A percentile compares a stretch with the other conserved stretches of the same genome.
Evolutionary conservation across 2,797 vertebrate species (phyloP).

Genomic region (Myotis daubentonii): DNA sequence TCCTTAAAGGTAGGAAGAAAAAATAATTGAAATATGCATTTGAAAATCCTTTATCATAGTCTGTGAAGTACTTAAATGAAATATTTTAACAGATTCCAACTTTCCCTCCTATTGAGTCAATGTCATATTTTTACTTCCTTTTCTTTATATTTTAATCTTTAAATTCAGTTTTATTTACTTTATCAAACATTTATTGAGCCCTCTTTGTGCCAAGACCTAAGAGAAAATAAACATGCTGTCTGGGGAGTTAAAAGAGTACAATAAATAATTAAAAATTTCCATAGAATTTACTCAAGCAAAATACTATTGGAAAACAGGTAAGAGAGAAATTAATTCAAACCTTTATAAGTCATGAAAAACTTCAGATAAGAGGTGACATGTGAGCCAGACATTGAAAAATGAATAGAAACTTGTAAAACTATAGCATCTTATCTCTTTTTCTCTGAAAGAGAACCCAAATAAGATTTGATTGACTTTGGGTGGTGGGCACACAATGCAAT

Average conservation of each 20-base stretch:
- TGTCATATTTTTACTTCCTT: not conserved
- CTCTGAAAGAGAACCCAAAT: constrained; percentile 4
- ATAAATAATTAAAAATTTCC: not conserved
- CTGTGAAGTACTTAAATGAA: not conserved
- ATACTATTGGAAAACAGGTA: not conserved
- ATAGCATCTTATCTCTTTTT: not conserved
- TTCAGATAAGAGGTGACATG: not conserved
- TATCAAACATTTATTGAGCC: not conserved
- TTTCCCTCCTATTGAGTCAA: not conserved
- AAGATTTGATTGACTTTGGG: not conserved
- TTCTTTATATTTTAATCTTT: not conserved
- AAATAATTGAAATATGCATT: not conserved
- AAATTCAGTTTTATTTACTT: constrained; percentile 19
- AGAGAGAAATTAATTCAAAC: not conserved
- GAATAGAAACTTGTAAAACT: not conserved
- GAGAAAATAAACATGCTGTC: not conserved
- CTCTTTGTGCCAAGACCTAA: not conserved
- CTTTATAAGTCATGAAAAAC: not conserved
- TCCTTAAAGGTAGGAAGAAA: not conserved
- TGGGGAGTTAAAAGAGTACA: not conserved
- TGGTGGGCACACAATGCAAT: not conserved
- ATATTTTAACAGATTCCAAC: not conserved
- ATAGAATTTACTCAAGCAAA: not conserved
- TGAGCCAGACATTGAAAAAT: not conserved
- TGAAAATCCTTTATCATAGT: not conserved